Conservation (phyloP, 2,888 invertebrate species). For the Gortyna flavago region DNA sequence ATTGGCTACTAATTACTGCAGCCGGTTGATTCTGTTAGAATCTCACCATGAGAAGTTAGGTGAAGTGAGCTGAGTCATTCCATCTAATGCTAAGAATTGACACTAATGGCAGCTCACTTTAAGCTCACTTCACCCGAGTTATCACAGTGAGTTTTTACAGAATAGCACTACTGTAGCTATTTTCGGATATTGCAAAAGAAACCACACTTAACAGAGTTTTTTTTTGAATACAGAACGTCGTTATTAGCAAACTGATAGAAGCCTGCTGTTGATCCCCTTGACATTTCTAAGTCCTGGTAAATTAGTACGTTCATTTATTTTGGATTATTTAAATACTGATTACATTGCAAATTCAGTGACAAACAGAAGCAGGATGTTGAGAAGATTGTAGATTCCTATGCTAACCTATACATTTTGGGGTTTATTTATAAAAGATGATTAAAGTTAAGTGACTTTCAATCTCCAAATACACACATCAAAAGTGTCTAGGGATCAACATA, state of each 20-base stretch:
- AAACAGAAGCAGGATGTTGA: background rate
- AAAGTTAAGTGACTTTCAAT: no score
- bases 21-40: no score
- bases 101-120: no score
- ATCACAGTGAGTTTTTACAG: no score
- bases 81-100: no score
- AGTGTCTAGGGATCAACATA: no score
- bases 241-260: conserved; percentile 19
- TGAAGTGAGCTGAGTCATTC: no score
- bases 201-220: conserved; percentile 10
- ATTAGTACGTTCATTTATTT: conserved; percentile 10
- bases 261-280: conserved; percentile 18
- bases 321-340: background rate
- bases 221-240: conserved; percentile 16
- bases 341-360: background rate
- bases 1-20: conserved; percentile 11
- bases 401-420: background rate
- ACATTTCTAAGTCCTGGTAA: conserved; percentile 7
- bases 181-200: conserved; percentile 24
- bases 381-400: background rate
- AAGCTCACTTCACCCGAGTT: no score
- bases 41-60: no score
- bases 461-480: no score
- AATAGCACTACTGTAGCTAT: no score
- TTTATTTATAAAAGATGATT: no score